Percentiles rank a stretch among this genome's conserved stretches.
phyloP scores from a whole-genome alignment of 1,140 invertebrate species.

The Cotesia chilonis region DNA sequence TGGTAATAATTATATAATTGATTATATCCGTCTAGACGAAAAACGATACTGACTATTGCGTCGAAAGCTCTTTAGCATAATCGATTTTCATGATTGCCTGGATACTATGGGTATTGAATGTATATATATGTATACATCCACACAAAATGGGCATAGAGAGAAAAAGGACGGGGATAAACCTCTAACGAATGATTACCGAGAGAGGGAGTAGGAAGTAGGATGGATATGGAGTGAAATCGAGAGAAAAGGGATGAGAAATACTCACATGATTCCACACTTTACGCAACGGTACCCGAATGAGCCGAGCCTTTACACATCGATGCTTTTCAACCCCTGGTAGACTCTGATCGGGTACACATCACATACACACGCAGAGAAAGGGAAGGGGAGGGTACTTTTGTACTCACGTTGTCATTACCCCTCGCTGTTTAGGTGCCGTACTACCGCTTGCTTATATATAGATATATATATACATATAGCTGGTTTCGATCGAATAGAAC shows the following conservation, averaged over 20 bases:
- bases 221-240: neutral
- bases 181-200: too few species aligned
- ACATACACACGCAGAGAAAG: neutral
- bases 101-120: too few species aligned
- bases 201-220: neutral
- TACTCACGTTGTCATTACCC: neutral
- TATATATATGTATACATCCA: too few species aligned
- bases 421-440: neutral
- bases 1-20: too few species aligned
- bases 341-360: neutral
- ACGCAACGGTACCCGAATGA: constrained; percentile 9
- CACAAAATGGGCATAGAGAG: too few species aligned
- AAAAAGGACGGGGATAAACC: neutral
- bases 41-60: neutral
- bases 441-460: constrained; percentile 3
- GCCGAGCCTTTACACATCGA: constrained; percentile 16
- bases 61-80: constrained; percentile 18
- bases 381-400: neutral
- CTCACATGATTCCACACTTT: constrained; percentile 21
- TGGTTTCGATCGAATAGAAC: constrained; percentile 47
- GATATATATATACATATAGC: constrained; percentile 19
- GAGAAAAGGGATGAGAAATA: neutral
- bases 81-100: constrained; percentile 11
- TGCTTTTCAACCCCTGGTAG: constrained; percentile 1
- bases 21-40: too few species aligned